Base-by-base conservation (phyloP, 2,113 vertebrate species). In the Cnemophilus loriae region DNA sequence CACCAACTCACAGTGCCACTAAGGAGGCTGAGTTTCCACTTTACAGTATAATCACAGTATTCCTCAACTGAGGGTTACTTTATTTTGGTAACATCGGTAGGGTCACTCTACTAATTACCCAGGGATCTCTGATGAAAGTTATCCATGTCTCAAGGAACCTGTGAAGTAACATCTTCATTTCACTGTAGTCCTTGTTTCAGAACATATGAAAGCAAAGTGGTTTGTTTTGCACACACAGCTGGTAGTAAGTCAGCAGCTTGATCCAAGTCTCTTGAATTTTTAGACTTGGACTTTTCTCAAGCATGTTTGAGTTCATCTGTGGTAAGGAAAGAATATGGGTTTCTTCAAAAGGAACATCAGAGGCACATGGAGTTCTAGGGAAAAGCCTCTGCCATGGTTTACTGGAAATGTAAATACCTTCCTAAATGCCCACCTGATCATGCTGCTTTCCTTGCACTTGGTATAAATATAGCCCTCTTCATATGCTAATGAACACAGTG, bases 391-490 rank as follows among this genome's bases (percentile, higher is more conserved):
- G 24, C 10, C 3, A 28, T 41, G 68, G 30, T 68, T 88, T 33
- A 50, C 53, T 57, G 56, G 42, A 88, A 93, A 84, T 53, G 9
- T 46, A 64, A 95, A 93, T 64, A 81, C 41, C 8, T 89, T 83
- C 50, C 49, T 80, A 65, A 90, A 94, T 79, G 65, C 61, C 83
- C 80, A 81, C 60, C 89, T 88, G 42, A 88, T 86, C 79, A 64
- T 35, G 49, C 64, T 93, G 76, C 56, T 21, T 96, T 89, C 69
- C 74, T 76, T 87, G 56, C 41, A 68, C 56, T 93, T 75, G 76
- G 33, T 94, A 90, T 93, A 92, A 90, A 93, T 90, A 86, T 83
- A 93, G 41, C n/a, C n/a, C 85, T 95, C 88, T 93, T 93, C 92
- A 93, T 88, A 93, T 94, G 93, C 71, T 95, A 92, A 93, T 78